These are phyloP conservation scores for Choloepus didactylus DNA, from an alignment of 2,797 vertebrate species.

Conservation along the genomic window DNA sequence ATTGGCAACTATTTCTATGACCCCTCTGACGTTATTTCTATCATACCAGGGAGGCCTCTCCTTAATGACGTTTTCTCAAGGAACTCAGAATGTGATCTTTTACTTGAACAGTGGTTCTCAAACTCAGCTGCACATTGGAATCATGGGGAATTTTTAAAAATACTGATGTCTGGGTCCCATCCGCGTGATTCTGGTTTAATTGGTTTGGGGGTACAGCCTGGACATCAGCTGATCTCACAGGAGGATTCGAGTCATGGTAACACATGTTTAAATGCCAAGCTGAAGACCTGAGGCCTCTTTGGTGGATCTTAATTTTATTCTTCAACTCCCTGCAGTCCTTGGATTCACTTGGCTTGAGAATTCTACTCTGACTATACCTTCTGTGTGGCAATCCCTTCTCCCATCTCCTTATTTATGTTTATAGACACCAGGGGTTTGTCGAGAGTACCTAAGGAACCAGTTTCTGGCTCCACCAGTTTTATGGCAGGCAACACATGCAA, in stretches of 20 bases:
- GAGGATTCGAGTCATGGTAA: not conserved
- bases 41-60: accelerated
- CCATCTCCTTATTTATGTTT: not conserved
- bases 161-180: not conserved
- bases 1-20: not conserved
- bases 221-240: not conserved
- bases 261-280: not conserved
- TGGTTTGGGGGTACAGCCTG: not conserved
- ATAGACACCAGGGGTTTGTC: not conserved
- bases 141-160: not conserved
- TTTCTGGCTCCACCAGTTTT: not conserved
- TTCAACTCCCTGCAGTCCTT: not conserved
- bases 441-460: not conserved
- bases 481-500: not conserved
- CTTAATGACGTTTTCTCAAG: not conserved
- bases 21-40: not conserved
- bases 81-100: not conserved
- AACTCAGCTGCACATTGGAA: not conserved
- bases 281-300: not conserved
- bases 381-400: not conserved
- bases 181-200: not conserved
- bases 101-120: not conserved
- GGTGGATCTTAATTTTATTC: not conserved
- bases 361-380: not conserved
- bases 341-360: constrained; percentile 15